Evolutionary conservation across 2,113 vertebrate genomes (phyloP), one percentile per base, ranked within the genome.

Genomic region (Nycticorax nycticorax): DNA sequence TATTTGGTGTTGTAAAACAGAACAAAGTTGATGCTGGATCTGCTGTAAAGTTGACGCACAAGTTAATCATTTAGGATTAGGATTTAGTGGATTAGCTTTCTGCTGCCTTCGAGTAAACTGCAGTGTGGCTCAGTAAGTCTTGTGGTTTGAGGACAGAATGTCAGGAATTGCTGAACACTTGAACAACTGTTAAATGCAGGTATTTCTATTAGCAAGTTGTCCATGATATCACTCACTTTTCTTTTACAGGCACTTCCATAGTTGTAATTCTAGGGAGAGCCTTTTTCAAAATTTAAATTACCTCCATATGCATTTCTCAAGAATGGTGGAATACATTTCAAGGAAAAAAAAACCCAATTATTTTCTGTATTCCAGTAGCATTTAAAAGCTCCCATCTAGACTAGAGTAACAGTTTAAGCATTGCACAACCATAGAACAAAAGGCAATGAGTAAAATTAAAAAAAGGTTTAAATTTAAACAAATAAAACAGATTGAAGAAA

Each of bases 321-420:
- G 37, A 69, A 82, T 7, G 8, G 3, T 7, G 2, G 9, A 82
- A 80, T 28, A 47, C 3, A 37, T 47, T 45, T 80, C 27, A 52
- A 24, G 8, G 3, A 28, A 50, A 69, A 50, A 69, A 72, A 33
- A 6, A 0, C 3, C 41, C 41, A 43, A 43, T 43, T 26, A 33
- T 78, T 59, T 48, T 37, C 39, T 59, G 4, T 35, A 53, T 73
- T 84, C 10, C 9, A 50, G 27, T 12, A 73, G 3, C 9, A 80
- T 43, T 10, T 71, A 66, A 66, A 88, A 77, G 1, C 3, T 64
- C 14, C 9, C 43, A 71, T 1, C 0, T 2, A 57, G 7, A 48
- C 11, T 27, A 59, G 2, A 86, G 6, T 16, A 53, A 39, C 5
- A 52, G 12, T n/a, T 45, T 39, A 83, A 67, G 23, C 3, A 41